Evolutionary conservation across 2,797 vertebrate species (phyloP).

Genomic region (Mus minutoides): DNA sequence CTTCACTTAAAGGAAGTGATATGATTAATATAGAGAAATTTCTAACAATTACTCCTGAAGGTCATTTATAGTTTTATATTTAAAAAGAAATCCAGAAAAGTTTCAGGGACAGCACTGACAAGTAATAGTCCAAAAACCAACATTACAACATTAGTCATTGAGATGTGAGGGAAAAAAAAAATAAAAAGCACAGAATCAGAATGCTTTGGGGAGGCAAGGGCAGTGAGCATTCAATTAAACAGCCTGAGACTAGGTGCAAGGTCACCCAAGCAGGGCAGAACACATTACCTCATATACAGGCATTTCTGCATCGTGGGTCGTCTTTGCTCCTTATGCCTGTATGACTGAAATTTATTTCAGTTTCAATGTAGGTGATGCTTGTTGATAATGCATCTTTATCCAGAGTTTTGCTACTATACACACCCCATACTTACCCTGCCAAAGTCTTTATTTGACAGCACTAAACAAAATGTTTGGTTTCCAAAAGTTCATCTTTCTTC

Average conservation of each 20-base stretch:
- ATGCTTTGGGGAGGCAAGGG: neutral
- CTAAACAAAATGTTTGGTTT: neutral
- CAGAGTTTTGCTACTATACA: neutral
- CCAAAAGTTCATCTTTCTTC: neutral
- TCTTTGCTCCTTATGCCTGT: neutral
- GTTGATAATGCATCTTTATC: neutral
- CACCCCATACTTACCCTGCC: neutral
- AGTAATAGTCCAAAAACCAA: neutral
- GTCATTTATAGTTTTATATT: neutral
- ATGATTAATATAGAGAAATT: neutral
- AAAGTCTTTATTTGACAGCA: neutral
- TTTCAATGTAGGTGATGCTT: neutral
- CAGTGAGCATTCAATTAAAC: neutral
- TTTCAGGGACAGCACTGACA: neutral
- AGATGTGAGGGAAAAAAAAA: neutral
- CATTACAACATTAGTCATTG: neutral
- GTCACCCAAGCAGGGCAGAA: neutral
- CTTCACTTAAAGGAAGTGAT: neutral
- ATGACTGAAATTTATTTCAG: neutral
- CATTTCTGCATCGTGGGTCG: neutral
- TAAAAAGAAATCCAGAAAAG: neutral
- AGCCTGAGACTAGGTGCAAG: neutral
- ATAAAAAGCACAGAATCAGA: neutral
- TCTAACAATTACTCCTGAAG: neutral
- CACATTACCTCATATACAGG: neutral